A percentile compares a stretch with the other conserved stretches of the same genome.
Evolutionary conservation across 2,113 vertebrate species (phyloP).

Genomic region (Rutilus rutilus): DNA sequence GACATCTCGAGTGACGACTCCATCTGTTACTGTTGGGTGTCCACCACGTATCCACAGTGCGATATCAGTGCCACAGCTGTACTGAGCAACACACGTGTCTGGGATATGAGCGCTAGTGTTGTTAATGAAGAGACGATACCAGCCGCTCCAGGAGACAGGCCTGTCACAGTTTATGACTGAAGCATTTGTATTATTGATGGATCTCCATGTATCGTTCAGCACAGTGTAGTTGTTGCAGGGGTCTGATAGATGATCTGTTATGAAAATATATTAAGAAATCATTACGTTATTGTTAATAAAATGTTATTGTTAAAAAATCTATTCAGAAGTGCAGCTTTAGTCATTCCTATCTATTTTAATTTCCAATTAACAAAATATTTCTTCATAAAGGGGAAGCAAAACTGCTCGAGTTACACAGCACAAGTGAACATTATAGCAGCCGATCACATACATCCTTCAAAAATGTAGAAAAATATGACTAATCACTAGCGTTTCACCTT

Average conservation of each 20-base stretch:
- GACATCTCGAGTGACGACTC: no score
- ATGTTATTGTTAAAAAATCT: not conserved
- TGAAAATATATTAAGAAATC: not conserved
- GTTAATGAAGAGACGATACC: conserved; percentile 7
- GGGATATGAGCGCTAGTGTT: not conserved
- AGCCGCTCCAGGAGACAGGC: not conserved
- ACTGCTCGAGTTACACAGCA: not conserved
- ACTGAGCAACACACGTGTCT: not conserved
- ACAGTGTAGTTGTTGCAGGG: conserved; percentile 28
- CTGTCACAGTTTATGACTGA: not conserved
- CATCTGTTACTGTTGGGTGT: no score
- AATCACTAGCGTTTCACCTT: no score
- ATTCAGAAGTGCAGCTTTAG: not conserved
- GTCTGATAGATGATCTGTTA: not conserved
- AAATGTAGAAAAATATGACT: not conserved
- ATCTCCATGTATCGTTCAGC: conserved; percentile 6
- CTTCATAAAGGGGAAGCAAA: not conserved
- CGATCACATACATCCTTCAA: not conserved
- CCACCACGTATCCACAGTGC: not conserved
- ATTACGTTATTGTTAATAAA: not conserved
- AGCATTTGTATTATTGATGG: not conserved
- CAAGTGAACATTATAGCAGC: not conserved
- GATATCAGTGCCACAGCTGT: conserved; percentile 14
- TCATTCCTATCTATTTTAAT: not conserved
- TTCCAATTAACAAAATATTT: not conserved